A percentile compares a stretch with the other conserved stretches of the same genome.
Conservation (phyloP, 2,888 invertebrate species). For the Asteroscopus sphinx region DNA sequence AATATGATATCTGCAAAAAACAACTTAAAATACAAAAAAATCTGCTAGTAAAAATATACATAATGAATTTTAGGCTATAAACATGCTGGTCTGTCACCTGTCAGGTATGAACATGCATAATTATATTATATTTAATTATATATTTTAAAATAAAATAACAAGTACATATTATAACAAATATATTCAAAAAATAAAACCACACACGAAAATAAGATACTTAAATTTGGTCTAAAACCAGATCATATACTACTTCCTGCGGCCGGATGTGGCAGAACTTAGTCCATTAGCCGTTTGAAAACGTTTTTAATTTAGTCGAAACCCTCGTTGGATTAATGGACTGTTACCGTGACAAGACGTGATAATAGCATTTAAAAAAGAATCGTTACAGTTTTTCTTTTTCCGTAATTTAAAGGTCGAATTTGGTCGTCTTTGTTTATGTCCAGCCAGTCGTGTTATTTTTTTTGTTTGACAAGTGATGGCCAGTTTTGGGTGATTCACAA, state of each 20-base stretch:
- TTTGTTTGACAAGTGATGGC: background rate
- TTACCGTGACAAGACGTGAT: slow-evolving; percentile 60
- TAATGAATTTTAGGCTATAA: no score
- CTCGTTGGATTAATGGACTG: slow-evolving; percentile 64
- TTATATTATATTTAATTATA: no score
- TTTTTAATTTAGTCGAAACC: slow-evolving; percentile 65
- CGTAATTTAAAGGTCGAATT: slow-evolving; percentile 39
- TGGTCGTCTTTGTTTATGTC: slow-evolving; percentile 33
- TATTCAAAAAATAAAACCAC: slow-evolving; percentile 3
- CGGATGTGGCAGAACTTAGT: slow-evolving; percentile 59
- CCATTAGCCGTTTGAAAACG: slow-evolving; percentile 63
- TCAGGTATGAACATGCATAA: no score
- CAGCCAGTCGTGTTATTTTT: slow-evolving; percentile 24
- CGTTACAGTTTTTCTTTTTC: slow-evolving; percentile 28
- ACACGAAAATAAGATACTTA: slow-evolving; percentile 21
- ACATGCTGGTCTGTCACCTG: no score
- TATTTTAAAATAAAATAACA: no score
- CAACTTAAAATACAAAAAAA: no score
- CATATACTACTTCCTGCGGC: slow-evolving; percentile 41
- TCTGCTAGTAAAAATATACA: no score
- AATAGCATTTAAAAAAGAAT: slow-evolving; percentile 53
- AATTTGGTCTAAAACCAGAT: slow-evolving; percentile 41
- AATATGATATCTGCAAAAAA: background rate
- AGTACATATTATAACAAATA: background rate
- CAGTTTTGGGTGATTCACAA: background rate